Evolutionary conservation across 1,140 invertebrate species (phyloP).

Genomic region (Elysia chlorotica): DNA sequence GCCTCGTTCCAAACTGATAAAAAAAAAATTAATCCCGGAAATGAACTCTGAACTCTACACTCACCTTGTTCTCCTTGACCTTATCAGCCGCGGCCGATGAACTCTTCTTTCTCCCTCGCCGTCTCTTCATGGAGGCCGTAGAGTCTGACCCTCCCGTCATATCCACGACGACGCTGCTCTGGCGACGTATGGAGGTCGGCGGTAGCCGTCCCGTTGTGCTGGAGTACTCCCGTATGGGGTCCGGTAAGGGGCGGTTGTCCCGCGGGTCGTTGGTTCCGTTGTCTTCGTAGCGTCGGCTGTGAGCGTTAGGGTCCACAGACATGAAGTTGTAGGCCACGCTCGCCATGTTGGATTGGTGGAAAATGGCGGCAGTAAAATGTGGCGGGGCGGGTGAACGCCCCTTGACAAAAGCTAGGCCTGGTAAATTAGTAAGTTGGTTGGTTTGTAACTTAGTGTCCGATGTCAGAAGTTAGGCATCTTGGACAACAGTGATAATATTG

Average conservation of each 20-base stretch:
- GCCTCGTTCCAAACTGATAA: too few relatives aligned
- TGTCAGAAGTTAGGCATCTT: too few relatives aligned
- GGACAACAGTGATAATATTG: too few relatives aligned
- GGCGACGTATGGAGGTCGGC: neutral
- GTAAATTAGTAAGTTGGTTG: too few relatives aligned
- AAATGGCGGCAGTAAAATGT: too few relatives aligned
- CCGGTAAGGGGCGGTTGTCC: conserved; percentile 17
- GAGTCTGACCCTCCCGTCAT: conserved; percentile 5
- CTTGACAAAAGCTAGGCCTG: too few relatives aligned
- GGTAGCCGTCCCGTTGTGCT: too few relatives aligned
- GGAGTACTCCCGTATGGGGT: conserved; percentile 3
- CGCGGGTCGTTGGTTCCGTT: conserved; percentile 1
- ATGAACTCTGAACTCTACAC: conserved; percentile 14
- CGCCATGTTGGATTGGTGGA: too few relatives aligned
- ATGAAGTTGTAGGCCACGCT: conserved; percentile 40
- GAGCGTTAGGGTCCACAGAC: conserved; percentile 33
- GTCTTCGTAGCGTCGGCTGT: conserved; percentile 28
- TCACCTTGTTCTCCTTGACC: conserved; percentile 25
- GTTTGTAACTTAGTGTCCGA: too few relatives aligned
- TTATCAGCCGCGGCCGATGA: neutral
- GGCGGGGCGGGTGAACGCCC: too few relatives aligned
- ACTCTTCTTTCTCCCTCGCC: conserved; percentile 24
- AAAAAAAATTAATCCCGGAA: too few relatives aligned
- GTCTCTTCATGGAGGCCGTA: conserved; percentile 1
- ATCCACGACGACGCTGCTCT: conserved; percentile 16